These are phyloP conservation scores for Hypomecis punctinalis DNA, from an alignment of 2,888 invertebrate genomes.

Conservation along the genomic window DNA sequence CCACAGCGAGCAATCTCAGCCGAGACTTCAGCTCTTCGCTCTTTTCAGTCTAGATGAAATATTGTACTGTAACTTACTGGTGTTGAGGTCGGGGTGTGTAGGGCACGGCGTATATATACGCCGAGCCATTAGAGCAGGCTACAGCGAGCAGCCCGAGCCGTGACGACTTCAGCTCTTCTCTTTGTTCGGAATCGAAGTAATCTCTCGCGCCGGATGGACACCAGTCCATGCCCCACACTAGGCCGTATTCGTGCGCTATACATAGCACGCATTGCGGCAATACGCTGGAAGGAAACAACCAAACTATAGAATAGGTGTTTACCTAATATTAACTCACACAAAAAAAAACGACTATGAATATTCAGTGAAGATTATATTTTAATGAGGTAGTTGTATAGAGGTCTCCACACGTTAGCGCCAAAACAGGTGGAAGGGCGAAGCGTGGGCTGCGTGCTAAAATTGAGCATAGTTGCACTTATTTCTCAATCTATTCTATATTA, in stretches of 20 bases:
- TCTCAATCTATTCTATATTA: too few species aligned
- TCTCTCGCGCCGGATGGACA: conserved; percentile 90
- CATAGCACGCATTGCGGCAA: conserved; percentile 79
- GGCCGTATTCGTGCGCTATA: conserved; percentile 87
- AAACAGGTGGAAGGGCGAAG: too few species aligned
- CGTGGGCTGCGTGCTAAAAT: too few species aligned
- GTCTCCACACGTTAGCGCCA: too few species aligned
- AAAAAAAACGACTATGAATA: too few species aligned
- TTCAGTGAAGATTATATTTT: too few species aligned
- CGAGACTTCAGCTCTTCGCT: conserved; percentile 52
- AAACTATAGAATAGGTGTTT: background rate
- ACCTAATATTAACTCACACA: too few species aligned
- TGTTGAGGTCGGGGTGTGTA: too few species aligned
- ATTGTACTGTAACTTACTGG: too few species aligned
- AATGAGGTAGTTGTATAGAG: too few species aligned
- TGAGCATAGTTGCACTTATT: too few species aligned
- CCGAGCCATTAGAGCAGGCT: conserved; percentile 87
- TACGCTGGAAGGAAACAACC: conserved; percentile 46
- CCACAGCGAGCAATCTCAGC: conserved; percentile 86
- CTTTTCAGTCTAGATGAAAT: too few species aligned
- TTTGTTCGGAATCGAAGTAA: conserved; percentile 17
- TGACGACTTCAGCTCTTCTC: conserved; percentile 14
- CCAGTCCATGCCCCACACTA: conserved; percentile 90
- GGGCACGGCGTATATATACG: conserved; percentile 87
- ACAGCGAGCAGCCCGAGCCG: conserved; percentile 89